These are phyloP conservation scores for Rhadinocentrus ornatus DNA, from an alignment of 2,797 vertebrate genomes.

Conservation along the genomic window DNA sequence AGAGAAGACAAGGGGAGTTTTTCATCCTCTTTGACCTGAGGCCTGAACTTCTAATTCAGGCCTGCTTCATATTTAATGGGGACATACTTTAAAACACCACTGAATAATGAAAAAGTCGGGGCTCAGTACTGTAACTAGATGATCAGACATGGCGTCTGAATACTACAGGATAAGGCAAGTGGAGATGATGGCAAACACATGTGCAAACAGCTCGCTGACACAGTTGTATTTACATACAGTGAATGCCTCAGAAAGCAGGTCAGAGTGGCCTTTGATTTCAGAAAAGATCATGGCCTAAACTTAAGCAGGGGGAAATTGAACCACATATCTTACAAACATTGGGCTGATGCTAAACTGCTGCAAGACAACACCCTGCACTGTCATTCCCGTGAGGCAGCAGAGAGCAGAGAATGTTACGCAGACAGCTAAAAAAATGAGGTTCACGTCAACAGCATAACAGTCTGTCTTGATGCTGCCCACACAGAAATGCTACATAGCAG, in stretches of 20 bases:
- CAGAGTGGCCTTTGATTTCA: conserved; percentile 6
- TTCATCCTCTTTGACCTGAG: conserved; percentile 48
- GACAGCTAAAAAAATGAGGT: conserved; percentile 26
- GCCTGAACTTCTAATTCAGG: conserved; percentile 64
- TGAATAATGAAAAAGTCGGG: conserved; percentile 74
- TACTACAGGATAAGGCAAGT: conserved; percentile 44
- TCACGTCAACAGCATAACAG: conserved; percentile 22
- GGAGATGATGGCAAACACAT: conserved; percentile 14
- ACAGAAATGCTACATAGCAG: not conserved
- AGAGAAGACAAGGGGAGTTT: not conserved
- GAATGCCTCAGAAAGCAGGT: not conserved
- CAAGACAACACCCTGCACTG: conserved; percentile 50
- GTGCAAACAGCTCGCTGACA: not conserved
- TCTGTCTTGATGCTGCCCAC: conserved; percentile 13
- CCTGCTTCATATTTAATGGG: conserved; percentile 73
- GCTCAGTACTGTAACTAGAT: conserved; percentile 32
- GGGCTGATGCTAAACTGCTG: conserved; percentile 26
- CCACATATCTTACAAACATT: not conserved
- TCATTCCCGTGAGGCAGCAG: conserved; percentile 30
- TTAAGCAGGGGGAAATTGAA: not conserved
- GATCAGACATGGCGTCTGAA: conserved; percentile 49
- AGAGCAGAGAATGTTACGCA: conserved; percentile 26
- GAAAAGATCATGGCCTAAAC: conserved; percentile 12
- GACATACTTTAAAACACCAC: conserved; percentile 71
- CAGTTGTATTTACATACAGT: conserved; percentile 10